These are phyloP conservation scores for Babylonia areolata DNA, from an alignment of 1,140 invertebrate genomes.

Conservation along the genomic window DNA sequence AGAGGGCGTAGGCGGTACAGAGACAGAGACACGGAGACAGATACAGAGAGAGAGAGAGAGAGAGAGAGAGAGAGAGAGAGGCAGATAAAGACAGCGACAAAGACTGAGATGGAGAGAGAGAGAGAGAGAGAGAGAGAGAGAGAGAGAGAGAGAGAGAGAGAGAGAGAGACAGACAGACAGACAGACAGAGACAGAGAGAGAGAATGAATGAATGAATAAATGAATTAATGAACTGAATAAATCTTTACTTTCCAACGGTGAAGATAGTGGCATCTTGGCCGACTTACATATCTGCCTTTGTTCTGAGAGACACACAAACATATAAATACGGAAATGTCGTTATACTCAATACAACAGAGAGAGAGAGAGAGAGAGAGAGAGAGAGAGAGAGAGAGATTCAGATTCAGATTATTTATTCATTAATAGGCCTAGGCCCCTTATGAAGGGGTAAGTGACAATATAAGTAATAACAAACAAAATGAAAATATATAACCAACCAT, in stretches of 20 bases:
- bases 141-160: not conserved
- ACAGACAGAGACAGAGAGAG: not conserved
- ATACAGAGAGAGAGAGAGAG: not conserved
- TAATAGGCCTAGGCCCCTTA: too few relatives aligned
- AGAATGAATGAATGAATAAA: not conserved
- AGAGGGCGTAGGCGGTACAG: not conserved
- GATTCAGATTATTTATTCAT: too few relatives aligned
- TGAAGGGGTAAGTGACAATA: too few relatives aligned
- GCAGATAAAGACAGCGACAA: too few relatives aligned
- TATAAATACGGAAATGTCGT: not conserved
- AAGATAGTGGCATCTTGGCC: too few relatives aligned
- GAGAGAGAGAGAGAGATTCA: too few relatives aligned
- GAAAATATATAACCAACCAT: too few relatives aligned
- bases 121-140: conserved; percentile 1
- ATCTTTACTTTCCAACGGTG: too few relatives aligned
- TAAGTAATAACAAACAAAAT: too few relatives aligned
- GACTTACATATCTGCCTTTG: too few relatives aligned
- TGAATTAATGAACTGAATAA: too few relatives aligned
- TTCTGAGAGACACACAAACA: not conserved
- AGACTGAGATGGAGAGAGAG: too few relatives aligned
- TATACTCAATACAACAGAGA: not conserved
- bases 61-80: conserved; percentile 3
- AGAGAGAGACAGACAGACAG: not conserved
- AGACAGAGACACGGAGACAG: not conserved
- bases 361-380: conserved; percentile 7